phyloP scores from a whole-genome alignment of 2,888 invertebrate genomes.

The Pachymerium ferrugineum region DNA sequence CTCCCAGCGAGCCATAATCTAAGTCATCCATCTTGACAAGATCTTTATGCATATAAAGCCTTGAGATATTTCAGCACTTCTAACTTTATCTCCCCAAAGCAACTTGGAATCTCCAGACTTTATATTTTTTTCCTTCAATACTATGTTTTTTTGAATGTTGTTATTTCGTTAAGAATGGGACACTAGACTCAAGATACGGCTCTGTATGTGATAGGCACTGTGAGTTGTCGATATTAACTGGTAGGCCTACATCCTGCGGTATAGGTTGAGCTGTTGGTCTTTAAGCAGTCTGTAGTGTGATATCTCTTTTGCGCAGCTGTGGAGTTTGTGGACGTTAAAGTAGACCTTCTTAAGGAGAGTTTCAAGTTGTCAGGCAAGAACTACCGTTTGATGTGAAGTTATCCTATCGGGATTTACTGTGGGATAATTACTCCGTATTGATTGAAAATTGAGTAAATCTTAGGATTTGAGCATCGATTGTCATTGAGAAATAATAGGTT shows the following conservation, averaged over 20 bases:
- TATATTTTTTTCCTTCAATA: not conserved
- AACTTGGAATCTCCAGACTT: not conserved
- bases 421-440: not conserved
- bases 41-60: not conserved
- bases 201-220: not conserved
- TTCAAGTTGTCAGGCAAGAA: not conserved
- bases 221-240: not conserved
- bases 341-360: not conserved
- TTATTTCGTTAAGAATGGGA: not conserved
- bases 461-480: no score
- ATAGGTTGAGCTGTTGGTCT: not conserved
- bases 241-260: not conserved
- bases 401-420: not conserved
- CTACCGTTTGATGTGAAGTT: not conserved
- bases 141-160: not conserved
- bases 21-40: conserved; percentile 6
- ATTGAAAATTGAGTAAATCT: no score
- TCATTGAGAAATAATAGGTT: no score
- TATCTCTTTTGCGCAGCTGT: not conserved
- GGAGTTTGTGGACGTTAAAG: not conserved
- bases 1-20: not conserved
- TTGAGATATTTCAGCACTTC: not conserved
- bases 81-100: not conserved
- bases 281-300: conserved; percentile 2
- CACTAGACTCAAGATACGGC: not conserved